Base-by-base conservation (phyloP, 2,888 invertebrate genomes). In the Andrena flavipes region DNA sequence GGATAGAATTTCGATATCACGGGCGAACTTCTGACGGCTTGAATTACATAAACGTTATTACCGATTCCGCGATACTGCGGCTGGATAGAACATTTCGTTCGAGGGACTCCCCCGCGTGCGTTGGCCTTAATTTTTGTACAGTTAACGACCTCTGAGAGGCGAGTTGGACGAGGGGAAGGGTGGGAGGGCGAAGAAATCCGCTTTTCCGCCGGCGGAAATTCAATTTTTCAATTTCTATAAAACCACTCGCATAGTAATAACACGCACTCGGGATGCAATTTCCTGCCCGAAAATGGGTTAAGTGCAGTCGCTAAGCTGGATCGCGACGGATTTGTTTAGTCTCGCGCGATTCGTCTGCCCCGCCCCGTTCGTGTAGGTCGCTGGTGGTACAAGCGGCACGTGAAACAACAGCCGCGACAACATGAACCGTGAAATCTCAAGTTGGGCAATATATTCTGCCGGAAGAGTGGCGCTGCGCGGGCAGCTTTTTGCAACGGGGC, bases 321-420 rank as follows among this genome's bases (percentile, higher is more conserved):
- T 73, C 76, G 82, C 76, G 82, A 73, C 76, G 49, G 69, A 83
- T 82, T 82, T 82, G 76, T 82, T 83, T 76, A 70, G 72, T 80
- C 65, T 65, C 72, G 42, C 54, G n/a, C 76, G 63, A 23, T 29
- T 56, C 23, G 13, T 0, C 16, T 23, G 20, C 49, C 29, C 29
- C 6, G n/a, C 35, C 29, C 13, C 23, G 7, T 10, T 30, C 16
- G 48, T 30, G 48, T 59, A 30, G 42, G 10, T n/a, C 23, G 4
- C 5, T 26, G 65, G 16, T 49, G 70, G 70, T 35, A 33, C 80
- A 33, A 42, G 35, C 26, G 56, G 49, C 75, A 80, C 33, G 70
- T 71, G 80, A 49, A 80, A 82, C 8, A 82, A 80, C 80, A 60
- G 13, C 26, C 10, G 35, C 23, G 42, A 7, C 63, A 23, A 60